Evolutionary conservation across 2,113 vertebrate species (phyloP).

Genomic region (Engraulis encrasicolus): DNA sequence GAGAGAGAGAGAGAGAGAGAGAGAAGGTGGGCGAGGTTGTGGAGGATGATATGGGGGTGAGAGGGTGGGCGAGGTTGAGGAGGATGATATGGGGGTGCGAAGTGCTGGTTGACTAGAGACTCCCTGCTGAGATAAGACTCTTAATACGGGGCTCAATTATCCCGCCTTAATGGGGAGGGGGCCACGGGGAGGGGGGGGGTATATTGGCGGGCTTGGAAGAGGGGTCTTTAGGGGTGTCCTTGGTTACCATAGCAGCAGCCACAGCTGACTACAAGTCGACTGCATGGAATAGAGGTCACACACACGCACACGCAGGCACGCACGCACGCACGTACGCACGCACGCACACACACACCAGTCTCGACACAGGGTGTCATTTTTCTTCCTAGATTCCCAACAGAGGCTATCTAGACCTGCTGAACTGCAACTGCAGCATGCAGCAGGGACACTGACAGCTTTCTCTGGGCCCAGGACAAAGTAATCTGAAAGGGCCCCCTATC

Average conservation of each 20-base stretch:
- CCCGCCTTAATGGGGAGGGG: not conserved
- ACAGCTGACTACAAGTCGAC: not conserved
- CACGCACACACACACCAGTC: no score
- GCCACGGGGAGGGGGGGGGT: not conserved
- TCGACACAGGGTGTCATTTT: no score
- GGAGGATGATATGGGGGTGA: not conserved
- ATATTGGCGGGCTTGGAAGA: not conserved
- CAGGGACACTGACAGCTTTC: no score
- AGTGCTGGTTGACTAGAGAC: not conserved
- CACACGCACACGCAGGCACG: no score
- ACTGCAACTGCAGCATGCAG: no score
- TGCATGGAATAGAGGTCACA: not conserved
- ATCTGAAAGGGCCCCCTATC: no score
- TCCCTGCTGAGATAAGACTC: conserved; percentile 2
- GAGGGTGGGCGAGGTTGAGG: not conserved
- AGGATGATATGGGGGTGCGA: not conserved
- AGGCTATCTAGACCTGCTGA: no score
- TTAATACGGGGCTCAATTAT: not conserved
- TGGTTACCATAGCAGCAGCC: not conserved
- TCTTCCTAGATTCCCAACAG: no score
- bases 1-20: not conserved
- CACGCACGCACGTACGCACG: no score
- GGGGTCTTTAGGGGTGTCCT: not conserved
- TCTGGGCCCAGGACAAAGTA: no score
- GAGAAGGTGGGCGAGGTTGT: not conserved